Evolutionary conservation across 1,140 invertebrate genomes (phyloP).

Genomic region (Prorops nasuta): DNA sequence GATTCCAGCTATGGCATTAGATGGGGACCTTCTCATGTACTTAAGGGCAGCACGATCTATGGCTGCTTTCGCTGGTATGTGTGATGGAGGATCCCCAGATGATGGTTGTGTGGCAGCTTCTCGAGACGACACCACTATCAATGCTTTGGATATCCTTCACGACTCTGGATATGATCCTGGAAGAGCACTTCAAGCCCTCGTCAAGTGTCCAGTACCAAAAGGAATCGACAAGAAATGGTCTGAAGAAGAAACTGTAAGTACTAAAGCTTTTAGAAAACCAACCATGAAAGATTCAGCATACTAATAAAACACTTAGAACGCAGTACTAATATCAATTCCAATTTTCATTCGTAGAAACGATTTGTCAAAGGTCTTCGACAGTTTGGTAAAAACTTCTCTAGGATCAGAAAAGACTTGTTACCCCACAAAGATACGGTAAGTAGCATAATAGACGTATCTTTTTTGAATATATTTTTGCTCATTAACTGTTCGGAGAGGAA

Average conservation of each 20-base stretch:
- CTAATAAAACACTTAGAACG: not conserved
- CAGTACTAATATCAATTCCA: not conserved
- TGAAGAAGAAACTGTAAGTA: conserved; percentile 87
- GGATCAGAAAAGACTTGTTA: conserved; percentile 93
- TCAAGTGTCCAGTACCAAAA: conserved; percentile 95
- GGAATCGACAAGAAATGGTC: conserved; percentile 97
- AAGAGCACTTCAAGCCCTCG: conserved; percentile 90
- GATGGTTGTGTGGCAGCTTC: conserved; percentile 95
- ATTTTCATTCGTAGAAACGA: conserved; percentile 65
- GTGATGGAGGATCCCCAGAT: conserved; percentile 94
- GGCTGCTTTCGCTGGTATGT: conserved; percentile 96
- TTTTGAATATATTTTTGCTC: not conserved
- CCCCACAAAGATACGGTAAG: conserved; percentile 92
- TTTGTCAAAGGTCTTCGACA: conserved; percentile 97
- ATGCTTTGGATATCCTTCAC: conserved; percentile 93
- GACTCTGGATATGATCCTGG: conserved; percentile 93
- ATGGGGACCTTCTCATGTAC: conserved; percentile 96
- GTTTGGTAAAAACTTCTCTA: conserved; percentile 99
- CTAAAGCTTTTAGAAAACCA: not conserved
- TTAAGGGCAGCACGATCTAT: conserved; percentile 92
- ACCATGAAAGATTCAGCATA: too few relatives aligned
- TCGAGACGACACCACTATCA: conserved; percentile 96
- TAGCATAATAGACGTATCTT: not conserved
- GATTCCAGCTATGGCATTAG: conserved; percentile 86
- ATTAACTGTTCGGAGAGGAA: not conserved